phyloP scores from a whole-genome alignment of 2,888 invertebrate species.

The Agriotes lineatus region DNA sequence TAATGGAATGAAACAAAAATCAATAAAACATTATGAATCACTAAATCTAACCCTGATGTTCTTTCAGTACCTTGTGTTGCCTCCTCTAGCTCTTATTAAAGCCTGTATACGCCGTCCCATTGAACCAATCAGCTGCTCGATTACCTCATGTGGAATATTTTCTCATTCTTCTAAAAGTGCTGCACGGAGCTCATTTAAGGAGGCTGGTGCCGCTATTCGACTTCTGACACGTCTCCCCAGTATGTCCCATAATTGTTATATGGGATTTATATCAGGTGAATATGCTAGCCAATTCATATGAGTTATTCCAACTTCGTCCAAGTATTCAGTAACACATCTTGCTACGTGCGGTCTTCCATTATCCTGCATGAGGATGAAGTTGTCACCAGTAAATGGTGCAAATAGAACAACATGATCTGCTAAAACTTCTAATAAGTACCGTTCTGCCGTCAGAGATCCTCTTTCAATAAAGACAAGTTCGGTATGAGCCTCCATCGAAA shows the following conservation, averaged over 20 bases:
- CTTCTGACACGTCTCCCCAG: neutral
- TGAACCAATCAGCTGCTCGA: too few species aligned
- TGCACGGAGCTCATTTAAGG: neutral
- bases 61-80: too few species aligned
- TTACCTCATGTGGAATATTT: neutral
- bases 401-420: neutral
- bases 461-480: neutral
- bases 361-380: neutral
- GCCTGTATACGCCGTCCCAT: too few species aligned
- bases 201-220: neutral
- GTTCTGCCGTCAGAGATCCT: neutral
- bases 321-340: slow-evolving; percentile 3
- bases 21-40: too few species aligned
- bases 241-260: neutral
- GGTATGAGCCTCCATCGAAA: neutral
- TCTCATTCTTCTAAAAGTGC: neutral
- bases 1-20: too few species aligned
- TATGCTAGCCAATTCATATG: neutral
- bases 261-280: neutral
- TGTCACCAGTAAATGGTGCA: neutral
- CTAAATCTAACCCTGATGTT: too few species aligned
- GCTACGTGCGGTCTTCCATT: neutral
- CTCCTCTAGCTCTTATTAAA: too few species aligned
- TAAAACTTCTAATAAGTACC: neutral
- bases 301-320: neutral